Percentiles rank a stretch among this genome's conserved stretches.
These are phyloP conservation scores for Platyrinchus mystaceus DNA, from an alignment of 2,797 vertebrate species.

Conservation along the genomic window DNA sequence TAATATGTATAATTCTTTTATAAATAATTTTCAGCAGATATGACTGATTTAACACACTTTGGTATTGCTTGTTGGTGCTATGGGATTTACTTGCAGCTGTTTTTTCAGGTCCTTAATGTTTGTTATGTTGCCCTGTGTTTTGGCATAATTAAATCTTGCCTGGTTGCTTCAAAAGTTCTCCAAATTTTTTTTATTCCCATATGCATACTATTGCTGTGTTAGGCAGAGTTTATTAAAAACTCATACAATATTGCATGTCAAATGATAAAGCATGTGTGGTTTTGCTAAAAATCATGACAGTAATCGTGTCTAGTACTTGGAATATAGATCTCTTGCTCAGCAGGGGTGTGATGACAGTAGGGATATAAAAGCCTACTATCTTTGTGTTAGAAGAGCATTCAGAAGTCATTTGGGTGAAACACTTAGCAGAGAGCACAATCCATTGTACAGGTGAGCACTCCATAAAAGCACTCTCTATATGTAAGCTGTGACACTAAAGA, in stretches of 20 bases:
- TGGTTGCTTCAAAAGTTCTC: neutral
- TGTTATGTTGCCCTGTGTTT: neutral
- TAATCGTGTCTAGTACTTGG: neutral
- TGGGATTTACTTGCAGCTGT: neutral
- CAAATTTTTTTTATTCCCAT: neutral
- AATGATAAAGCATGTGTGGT: neutral
- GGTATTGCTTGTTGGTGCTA: neutral
- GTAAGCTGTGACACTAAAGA: conserved; percentile 30
- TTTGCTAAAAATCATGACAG: neutral
- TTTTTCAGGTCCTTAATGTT: neutral
- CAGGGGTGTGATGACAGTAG: neutral
- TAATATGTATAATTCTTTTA: neutral
- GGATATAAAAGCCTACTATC: neutral
- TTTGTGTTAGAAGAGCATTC: neutral
- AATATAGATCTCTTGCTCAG: neutral
- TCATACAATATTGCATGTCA: neutral
- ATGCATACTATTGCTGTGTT: neutral
- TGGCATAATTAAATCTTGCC: neutral
- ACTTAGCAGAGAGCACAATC: neutral
- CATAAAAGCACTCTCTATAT: conserved; percentile 2
- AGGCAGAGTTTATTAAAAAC: neutral
- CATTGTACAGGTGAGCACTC: conserved; percentile 30
- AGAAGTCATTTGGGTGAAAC: neutral
- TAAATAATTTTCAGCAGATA: neutral
- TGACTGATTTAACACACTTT: neutral